phyloP scores from a whole-genome alignment of 1,140 invertebrate genomes.

The Thaumetopoea pityocampa region DNA sequence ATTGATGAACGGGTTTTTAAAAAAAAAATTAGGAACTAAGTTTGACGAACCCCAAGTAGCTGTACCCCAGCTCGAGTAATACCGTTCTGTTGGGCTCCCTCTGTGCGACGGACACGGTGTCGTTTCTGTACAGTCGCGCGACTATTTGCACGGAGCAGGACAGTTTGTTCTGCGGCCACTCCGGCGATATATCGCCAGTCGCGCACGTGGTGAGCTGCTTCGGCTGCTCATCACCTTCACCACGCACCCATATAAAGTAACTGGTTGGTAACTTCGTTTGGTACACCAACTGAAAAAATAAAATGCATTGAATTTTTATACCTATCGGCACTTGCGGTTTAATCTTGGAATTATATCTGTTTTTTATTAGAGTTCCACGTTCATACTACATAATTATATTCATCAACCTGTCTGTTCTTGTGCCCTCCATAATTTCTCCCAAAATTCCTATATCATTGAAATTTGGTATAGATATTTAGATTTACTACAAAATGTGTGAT shows the following conservation, averaged over 20 bases:
- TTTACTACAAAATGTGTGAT: too few species aligned
- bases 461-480: too few species aligned
- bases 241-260: constrained; percentile 53
- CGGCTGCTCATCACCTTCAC: constrained; percentile 25
- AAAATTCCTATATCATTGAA: too few species aligned
- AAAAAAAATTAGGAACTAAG: constrained; percentile 62
- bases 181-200: constrained; percentile 46
- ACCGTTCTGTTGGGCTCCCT: constrained; percentile 56
- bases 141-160: constrained; percentile 55
- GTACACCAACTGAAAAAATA: constrained; percentile 53
- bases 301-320: not conserved
- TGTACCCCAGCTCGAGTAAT: constrained; percentile 51
- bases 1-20: constrained; percentile 33
- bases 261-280: constrained; percentile 51
- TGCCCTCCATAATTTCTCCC: too few species aligned
- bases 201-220: constrained; percentile 46
- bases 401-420: too few species aligned
- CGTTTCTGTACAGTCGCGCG: constrained; percentile 41
- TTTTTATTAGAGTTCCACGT: too few species aligned
- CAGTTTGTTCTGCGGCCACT: constrained; percentile 37
- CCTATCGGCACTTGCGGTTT: too few species aligned
- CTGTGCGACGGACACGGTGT: constrained; percentile 50
- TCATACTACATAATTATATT: too few species aligned
- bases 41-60: constrained; percentile 62
- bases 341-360: too few species aligned